A percentile compares a stretch with the other conserved stretches of the same genome.
These are phyloP conservation scores for Pectinophora gossypiella DNA, from an alignment of 1,140 invertebrate genomes.

Conservation along the genomic window DNA sequence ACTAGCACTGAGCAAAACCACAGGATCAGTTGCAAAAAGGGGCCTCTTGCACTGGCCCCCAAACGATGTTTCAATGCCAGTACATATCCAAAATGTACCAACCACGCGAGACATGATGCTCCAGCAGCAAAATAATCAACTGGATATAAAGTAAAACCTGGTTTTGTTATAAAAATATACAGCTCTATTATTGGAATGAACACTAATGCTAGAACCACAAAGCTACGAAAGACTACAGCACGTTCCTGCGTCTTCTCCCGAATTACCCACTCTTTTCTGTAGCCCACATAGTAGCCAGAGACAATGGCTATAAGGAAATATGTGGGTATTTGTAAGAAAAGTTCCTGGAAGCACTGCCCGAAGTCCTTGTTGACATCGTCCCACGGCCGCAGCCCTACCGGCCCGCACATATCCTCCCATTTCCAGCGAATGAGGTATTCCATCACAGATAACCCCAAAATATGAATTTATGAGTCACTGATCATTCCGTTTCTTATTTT, in stretches of 20 bases:
- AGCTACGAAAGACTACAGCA: constrained; percentile 78
- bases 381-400: constrained; percentile 79
- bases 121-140: constrained; percentile 83
- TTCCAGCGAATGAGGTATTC: constrained; percentile 74
- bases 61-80: constrained; percentile 80
- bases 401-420: constrained; percentile 85
- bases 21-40: constrained; percentile 79
- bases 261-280: constrained; percentile 75
- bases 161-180: constrained; percentile 76
- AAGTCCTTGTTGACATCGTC: constrained; percentile 82
- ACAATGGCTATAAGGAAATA: constrained; percentile 81
- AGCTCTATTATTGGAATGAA: constrained; percentile 80
- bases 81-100: constrained; percentile 86
- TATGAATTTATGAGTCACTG: too few species aligned
- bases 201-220: constrained; percentile 78
- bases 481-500: too few species aligned
- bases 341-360: constrained; percentile 87
- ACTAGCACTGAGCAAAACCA: constrained; percentile 81
- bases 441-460: too few species aligned
- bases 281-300: constrained; percentile 86
- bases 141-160: constrained; percentile 65
- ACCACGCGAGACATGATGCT: constrained; percentile 84
- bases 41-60: constrained; percentile 82
- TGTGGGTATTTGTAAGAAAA: constrained; percentile 83
- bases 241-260: constrained; percentile 77